phyloP scores from a whole-genome alignment of 2,113 vertebrate species.

The Hydropotes inermis region DNA sequence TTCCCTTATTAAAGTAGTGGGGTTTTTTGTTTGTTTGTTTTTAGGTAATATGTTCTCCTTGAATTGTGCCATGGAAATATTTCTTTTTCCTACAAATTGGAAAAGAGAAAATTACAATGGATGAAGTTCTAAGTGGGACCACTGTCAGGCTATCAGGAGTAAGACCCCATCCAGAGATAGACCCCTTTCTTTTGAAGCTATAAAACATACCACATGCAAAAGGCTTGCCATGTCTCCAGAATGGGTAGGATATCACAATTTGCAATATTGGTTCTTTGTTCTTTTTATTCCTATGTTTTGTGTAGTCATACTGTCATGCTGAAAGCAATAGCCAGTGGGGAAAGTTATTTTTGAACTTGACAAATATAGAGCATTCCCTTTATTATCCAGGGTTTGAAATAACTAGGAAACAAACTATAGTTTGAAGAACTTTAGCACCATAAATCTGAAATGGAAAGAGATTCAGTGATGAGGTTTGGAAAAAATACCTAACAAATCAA shows the following conservation, averaged over 20 bases:
- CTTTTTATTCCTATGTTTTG: constrained; percentile 60
- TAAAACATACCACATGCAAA: background rate
- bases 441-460: constrained; percentile 65
- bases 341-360: constrained; percentile 68
- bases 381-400: constrained; percentile 48
- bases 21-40: background rate
- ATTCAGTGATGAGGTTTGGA: background rate
- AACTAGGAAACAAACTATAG: constrained; percentile 48
- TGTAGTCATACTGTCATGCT: constrained; percentile 72
- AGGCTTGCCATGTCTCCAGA: constrained; percentile 10
- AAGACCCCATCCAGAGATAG: background rate
- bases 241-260: background rate
- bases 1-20: background rate
- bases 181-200: background rate
- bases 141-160: background rate
- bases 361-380: constrained; percentile 53
- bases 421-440: constrained; percentile 56
- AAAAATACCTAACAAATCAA: constrained; percentile 56
- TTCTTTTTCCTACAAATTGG: background rate
- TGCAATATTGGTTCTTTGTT: constrained; percentile 41
- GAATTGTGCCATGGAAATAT: background rate
- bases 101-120: background rate
- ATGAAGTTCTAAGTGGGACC: background rate
- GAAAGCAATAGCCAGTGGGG: constrained; percentile 62
- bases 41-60: background rate